Evolutionary conservation across 2,888 invertebrate species (phyloP), one percentile per base, ranked within the genome.

Genomic region (Carcina quercana): DNA sequence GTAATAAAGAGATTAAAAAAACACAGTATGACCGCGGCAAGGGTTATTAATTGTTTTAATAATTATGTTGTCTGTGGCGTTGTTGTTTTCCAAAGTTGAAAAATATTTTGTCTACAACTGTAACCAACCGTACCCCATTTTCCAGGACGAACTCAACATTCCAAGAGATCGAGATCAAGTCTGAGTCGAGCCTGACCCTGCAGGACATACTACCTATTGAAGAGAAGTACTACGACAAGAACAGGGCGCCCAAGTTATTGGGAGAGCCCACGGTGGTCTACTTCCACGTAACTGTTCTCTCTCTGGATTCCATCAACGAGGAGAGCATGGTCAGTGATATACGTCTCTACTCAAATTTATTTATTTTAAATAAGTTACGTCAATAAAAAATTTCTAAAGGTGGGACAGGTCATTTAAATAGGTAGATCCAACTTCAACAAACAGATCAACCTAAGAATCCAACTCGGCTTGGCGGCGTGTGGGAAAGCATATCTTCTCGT

Each of bases 241-340:
- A 95, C 76, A 86, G 94, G 39, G 94, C 95, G 0, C 95, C 95
- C 1, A 95, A 95, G 70, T 86, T 91, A 32, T 83, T 92, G 53
- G 94, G 94, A 1, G 93, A 94, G 64, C 93, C 95, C 2, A 96
- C 95, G 1, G 87, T 94, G 26, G 95, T 95, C 21, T 94, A 95
- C 67, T 96, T 95, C 59, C 95, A 95, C 61, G 95, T 95, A 29
- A 95, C 95, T 5, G 95, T 95, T 1, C 80, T 95, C 38, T 95
- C 95, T 28, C 78, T 96, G 48, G 96, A 96, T 79, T 96, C 96
- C n/a, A 96, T 97, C 45, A 95, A 96, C 62, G 97, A 96, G 68
- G 95, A 96, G 71, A 95, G 95, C 25, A 97, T 97, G 96, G 94
- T 92, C 69, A 72, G 78, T n/a, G n/a, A n/a, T n/a, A n/a, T n/a